A percentile compares a stretch with the other conserved stretches of the same genome.
These are phyloP conservation scores for Stenotaenia linearis DNA, from an alignment of 2,888 invertebrate species.

Conservation along the genomic window DNA sequence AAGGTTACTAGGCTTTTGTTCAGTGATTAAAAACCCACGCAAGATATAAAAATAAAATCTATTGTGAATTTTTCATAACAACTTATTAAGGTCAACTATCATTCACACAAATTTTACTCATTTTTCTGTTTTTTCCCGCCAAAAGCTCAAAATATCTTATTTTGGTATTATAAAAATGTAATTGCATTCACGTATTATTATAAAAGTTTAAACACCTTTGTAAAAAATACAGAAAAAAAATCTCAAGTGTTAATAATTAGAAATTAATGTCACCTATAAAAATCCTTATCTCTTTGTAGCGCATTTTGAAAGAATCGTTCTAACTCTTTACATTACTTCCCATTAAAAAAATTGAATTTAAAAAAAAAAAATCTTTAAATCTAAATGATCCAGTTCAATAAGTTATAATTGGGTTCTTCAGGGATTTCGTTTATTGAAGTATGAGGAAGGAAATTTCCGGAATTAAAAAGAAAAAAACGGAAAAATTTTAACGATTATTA, in stretches of 20 bases:
- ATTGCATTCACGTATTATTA: background rate
- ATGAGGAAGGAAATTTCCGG: background rate
- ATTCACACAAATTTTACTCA: conserved; percentile 1
- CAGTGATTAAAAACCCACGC: conserved; percentile 17
- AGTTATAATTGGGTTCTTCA: background rate
- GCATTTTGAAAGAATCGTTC: too few species aligned
- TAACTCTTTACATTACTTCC: background rate
- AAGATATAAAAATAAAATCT: background rate
- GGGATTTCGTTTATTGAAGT: background rate
- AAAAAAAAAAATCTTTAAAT: too few species aligned
- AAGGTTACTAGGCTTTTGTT: conserved; percentile 4
- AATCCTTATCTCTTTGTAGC: background rate
- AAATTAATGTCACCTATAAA: background rate
- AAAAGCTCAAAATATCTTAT: background rate
- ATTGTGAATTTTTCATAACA: background rate
- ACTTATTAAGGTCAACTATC: background rate
- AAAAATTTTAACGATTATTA: background rate
- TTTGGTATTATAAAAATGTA: background rate
- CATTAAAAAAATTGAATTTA: background rate
- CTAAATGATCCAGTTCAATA: background rate
- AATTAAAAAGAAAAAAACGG: background rate
- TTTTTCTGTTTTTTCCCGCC: background rate
- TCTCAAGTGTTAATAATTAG: background rate
- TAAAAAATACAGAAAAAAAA: background rate
- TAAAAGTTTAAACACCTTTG: conserved; percentile 1